Base-by-base conservation (phyloP, 2,888 invertebrate genomes). In the Andrena bicolor region DNA sequence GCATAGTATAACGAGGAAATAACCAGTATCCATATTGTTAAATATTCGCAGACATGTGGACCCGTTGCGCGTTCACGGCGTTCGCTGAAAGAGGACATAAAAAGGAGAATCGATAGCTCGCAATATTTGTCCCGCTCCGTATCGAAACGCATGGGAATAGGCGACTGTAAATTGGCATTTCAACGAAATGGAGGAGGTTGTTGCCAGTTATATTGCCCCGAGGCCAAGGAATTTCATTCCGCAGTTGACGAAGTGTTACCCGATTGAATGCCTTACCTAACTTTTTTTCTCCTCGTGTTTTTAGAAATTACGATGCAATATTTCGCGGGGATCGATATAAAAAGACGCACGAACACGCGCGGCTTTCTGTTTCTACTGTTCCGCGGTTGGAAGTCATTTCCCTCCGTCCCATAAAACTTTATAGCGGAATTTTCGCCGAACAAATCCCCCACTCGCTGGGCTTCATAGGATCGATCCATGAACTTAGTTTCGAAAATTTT, bases 11-110 rank as follows among this genome's bases (percentile, higher is more conserved):
- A 82, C 70, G 76, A 65, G 76, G 49, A 80, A 75, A 80, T 80
- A 82, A 80, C 70, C 81, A 23, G 80, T 65, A 49, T 49, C 61
- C 76, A 76, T 76, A 82, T 80, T 80, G 84, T 74, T 84, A 81
- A 84, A 84, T 84, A 81, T 84, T 75, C 74, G 75, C 61, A 76
- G 70, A 53, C 71, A 75, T 78, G 69, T 69, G 69, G 77, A 75
- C 68, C 64, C 58, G 26, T 65, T 30, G 16, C 28, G 64, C 69
- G 26, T 69, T 71, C 60, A 2, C 58, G 20, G 35, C 16, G 10
- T 2, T 16, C 66, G 71, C n/a, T 28, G 69, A 28, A 53, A 60
- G 48, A 7, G 61, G 23, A n/a, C 16, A 13, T 13, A 28, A 66
- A 60, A 26, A 35, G 35, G 53, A 23, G 60, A 61, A 83, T 80